phyloP scores from a whole-genome alignment of 2,113 vertebrate species.

The Ursus arctos region DNA sequence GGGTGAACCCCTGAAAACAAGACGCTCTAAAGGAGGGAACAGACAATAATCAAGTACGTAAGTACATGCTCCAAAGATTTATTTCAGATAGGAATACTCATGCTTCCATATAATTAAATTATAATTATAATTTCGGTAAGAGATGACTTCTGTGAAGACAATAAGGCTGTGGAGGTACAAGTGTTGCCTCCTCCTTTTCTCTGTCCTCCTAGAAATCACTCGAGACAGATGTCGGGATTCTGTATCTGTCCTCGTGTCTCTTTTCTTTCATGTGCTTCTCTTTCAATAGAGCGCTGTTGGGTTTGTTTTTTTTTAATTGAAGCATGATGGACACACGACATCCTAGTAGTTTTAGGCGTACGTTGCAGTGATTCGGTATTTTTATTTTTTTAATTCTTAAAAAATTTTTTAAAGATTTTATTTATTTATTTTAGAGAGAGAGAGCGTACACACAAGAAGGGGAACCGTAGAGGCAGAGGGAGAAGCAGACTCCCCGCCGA shows the following conservation, averaged over 20 bases:
- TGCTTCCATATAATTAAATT: not conserved
- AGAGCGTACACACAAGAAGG: too few relatives aligned
- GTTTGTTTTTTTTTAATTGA: too few relatives aligned
- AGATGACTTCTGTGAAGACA: not conserved
- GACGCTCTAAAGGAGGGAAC: not conserved
- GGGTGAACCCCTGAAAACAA: not conserved
- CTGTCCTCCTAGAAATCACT: not conserved
- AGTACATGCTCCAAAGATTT: not conserved
- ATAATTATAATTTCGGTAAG: not conserved
- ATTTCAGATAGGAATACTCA: not conserved
- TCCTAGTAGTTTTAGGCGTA: too few relatives aligned
- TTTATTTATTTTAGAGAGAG: too few relatives aligned
- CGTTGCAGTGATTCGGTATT: too few relatives aligned
- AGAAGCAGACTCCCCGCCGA: too few relatives aligned
- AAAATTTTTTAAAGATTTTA: too few relatives aligned
- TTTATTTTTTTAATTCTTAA: too few relatives aligned
- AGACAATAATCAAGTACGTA: not conserved
- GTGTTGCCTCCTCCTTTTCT: not conserved
- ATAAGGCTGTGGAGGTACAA: not conserved
- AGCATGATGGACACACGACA: too few relatives aligned
- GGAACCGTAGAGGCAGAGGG: too few relatives aligned
- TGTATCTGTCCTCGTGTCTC: not conserved
- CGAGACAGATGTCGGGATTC: rapidly evolving
- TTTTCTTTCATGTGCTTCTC: too few relatives aligned
- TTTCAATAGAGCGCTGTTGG: too few relatives aligned